Conservation (phyloP, 2,797 vertebrate species). For the Gallinago solitaria region DNA sequence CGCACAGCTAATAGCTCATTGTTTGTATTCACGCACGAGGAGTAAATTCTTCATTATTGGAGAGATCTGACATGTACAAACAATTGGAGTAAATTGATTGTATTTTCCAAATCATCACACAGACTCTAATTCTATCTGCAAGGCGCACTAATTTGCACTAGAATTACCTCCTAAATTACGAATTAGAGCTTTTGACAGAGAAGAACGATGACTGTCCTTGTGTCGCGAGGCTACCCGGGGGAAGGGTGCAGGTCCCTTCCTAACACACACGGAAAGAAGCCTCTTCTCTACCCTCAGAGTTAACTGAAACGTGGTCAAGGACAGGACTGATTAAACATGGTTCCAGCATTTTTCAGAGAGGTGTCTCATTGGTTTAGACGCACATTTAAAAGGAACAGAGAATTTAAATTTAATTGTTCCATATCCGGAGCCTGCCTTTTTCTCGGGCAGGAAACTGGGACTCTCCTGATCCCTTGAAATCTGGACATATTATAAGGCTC, state of each 20-base stretch:
- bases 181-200: conserved; percentile 55
- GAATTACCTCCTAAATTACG: conserved; percentile 74
- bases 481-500: accelerated
- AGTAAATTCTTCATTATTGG: conserved; percentile 67
- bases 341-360: neutral
- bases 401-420: neutral
- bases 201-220: conserved; percentile 21
- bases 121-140: conserved; percentile 76
- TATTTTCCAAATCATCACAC: conserved; percentile 78
- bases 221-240: neutral
- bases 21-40: conserved; percentile 30
- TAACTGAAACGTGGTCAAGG: neutral
- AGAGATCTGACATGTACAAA: conserved; percentile 70
- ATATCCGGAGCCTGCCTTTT: neutral
- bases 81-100: conserved; percentile 76
- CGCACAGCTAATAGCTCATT: conserved; percentile 30
- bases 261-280: accelerated
- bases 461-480: neutral
- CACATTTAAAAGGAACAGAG: neutral
- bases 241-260: neutral
- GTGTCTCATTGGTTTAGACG: neutral
- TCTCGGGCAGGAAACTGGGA: neutral
- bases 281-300: neutral
- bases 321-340: neutral
- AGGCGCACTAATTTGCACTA: conserved; percentile 70